These are phyloP conservation scores for Myotis pilosus DNA, from an alignment of 2,797 vertebrate species.

Conservation along the genomic window DNA sequence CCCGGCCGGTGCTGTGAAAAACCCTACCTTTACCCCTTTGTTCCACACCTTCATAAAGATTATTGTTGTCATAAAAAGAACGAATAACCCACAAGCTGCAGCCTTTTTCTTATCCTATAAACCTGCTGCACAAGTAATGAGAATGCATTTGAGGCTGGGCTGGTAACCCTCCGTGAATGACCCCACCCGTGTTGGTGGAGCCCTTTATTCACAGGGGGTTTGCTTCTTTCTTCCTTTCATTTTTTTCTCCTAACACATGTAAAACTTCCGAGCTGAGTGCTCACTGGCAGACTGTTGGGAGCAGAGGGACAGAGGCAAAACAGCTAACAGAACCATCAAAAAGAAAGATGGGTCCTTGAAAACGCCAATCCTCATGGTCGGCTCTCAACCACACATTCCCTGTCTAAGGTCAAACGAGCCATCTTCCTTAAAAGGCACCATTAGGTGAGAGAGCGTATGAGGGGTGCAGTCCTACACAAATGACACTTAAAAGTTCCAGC, in stretches of 20 bases:
- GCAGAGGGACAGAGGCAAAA: neutral
- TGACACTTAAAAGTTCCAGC: neutral
- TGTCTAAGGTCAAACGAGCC: neutral
- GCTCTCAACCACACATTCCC: constrained; percentile 21
- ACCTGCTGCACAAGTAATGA: neutral
- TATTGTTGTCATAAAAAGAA: constrained; percentile 37
- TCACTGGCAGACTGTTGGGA: neutral
- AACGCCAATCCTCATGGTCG: neutral
- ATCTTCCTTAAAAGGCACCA: constrained; percentile 3
- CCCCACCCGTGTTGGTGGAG: neutral
- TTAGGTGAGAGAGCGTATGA: neutral
- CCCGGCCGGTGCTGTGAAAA: neutral
- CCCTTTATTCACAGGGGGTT: neutral
- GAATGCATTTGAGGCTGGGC: constrained; percentile 7
- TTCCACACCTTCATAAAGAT: neutral
- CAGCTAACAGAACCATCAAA: neutral
- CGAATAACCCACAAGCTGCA: neutral
- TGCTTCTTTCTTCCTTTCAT: neutral
- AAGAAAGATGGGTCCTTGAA: neutral
- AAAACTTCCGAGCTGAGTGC: constrained; percentile 39
- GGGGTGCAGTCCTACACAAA: neutral
- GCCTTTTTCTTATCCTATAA: constrained; percentile 7
- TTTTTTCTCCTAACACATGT: neutral
- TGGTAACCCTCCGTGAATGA: constrained; percentile 17
- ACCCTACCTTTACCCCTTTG: neutral